phyloP scores from a whole-genome alignment of 2,797 vertebrate species.

The Mormyrus proboscirostris region DNA sequence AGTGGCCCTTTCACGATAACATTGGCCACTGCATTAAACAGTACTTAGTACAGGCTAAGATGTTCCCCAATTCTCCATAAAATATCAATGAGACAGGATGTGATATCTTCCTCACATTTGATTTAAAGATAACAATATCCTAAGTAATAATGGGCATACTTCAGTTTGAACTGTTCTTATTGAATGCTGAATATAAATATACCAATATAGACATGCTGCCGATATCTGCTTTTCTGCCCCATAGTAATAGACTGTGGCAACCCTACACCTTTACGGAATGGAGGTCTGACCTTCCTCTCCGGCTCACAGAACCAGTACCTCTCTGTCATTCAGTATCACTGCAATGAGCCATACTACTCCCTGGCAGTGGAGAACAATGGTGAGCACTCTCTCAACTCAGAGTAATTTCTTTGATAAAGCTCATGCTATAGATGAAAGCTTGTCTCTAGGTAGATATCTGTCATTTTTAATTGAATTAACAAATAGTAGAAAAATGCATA shows the following conservation, averaged over 20 bases:
- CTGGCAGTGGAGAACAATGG: constrained; percentile 34
- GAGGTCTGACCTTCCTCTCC: constrained; percentile 46
- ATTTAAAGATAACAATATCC: not conserved
- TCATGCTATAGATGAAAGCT: not conserved
- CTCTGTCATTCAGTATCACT: constrained; percentile 57
- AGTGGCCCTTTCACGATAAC: not conserved
- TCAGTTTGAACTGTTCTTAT: not conserved
- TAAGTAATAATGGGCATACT: not conserved
- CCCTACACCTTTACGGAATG: constrained; percentile 53
- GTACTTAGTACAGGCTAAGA: not conserved
- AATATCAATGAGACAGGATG: not conserved
- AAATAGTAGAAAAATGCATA: not conserved
- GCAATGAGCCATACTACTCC: constrained; percentile 57
- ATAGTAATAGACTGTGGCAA: constrained; percentile 62
- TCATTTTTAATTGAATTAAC: not conserved
- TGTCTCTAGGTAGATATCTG: not conserved
- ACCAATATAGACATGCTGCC: not conserved
- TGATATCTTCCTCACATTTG: not conserved
- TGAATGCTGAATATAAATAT: not conserved
- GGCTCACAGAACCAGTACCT: constrained; percentile 53
- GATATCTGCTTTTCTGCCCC: not conserved
- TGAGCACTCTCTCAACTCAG: constrained; percentile 31
- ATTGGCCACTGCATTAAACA: not conserved
- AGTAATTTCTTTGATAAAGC: not conserved
- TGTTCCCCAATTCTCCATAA: not conserved